Evolutionary conservation across 1,140 invertebrate genomes (phyloP).

Genomic region (Eurosta solidaginis): DNA sequence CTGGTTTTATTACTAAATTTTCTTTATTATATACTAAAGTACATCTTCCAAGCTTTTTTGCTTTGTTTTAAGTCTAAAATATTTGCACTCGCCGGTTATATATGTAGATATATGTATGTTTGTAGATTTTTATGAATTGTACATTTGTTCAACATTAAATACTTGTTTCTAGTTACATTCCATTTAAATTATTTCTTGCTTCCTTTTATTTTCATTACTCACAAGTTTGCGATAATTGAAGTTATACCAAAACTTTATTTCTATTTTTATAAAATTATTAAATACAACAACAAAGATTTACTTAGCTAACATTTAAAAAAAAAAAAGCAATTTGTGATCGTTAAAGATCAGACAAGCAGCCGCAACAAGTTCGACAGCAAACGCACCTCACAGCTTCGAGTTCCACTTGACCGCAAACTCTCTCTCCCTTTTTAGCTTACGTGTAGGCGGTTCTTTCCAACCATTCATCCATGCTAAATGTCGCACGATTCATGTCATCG

Average conservation of each 20-base stretch:
- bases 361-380: not conserved
- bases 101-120: too few relatives aligned
- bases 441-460: conserved; percentile 80
- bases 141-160: not conserved
- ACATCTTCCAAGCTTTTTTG: not conserved
- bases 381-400: too few relatives aligned
- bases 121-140: not conserved
- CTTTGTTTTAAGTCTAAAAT: conserved; percentile 7
- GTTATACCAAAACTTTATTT: not conserved
- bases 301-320: too few relatives aligned
- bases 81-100: conserved; percentile 18
- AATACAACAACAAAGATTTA: not conserved
- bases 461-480: conserved; percentile 86
- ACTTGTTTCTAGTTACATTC: not conserved
- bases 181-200: not conserved
- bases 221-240: not conserved
- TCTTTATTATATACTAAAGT: not conserved
- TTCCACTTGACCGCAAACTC: not conserved
- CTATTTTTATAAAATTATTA: not conserved
- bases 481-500: conserved; percentile 71
- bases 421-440: conserved; percentile 34
- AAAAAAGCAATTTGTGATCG: not conserved
- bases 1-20: conserved; percentile 7
- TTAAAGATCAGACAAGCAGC: not conserved
- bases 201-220: not conserved